Base-by-base conservation (phyloP, 2,113 vertebrate species). In the Notothenia rossii region DNA sequence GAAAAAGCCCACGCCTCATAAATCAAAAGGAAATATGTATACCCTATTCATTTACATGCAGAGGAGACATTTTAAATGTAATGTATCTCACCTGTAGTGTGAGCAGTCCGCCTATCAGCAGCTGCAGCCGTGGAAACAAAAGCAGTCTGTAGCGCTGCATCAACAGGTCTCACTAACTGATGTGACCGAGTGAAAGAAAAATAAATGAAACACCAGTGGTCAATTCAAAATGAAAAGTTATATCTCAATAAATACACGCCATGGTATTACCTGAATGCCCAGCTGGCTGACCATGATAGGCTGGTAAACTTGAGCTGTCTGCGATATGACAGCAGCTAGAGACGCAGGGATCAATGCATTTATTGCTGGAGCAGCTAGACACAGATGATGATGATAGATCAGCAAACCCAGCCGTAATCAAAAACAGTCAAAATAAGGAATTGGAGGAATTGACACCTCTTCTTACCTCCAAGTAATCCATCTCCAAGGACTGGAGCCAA, bases 271-370 rank as follows among this genome's bases (percentile, higher is more conserved):
- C 96, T 97, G 96, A 85, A 95, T 90, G 54, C 87, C 94, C 76
- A 50, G 66, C n/a, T 69, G 66, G 66, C 50, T 69, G 50, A 69
- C 54, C 3, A 55, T 15, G 11, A 55, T 12, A 10, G 66, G 66
- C 10, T 54, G 66, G 50, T 69, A 55, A 22, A 40, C 33, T 12
- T 55, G 66, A 67, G 65, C 29, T 7, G 25, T 94, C 91, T 97
- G 97, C 74, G 96, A 96, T 56, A 97, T 94, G 25, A 98, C 95
- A 53, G 96, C 96, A 20, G 94, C 94, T 43, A 95, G 91, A 22
- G 96, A 94, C 7, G 96, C 92, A 48, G 96, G 94, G 72, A 96
- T 91, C 51, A 88, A 59, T 40, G 80, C 65, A 51, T 90, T 93
- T 11, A 92, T 77, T 64, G 88, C 92, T 12, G 94, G 93, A 83